phyloP scores from a whole-genome alignment of 2,888 invertebrate genomes.

The Limnephilus auricula region DNA sequence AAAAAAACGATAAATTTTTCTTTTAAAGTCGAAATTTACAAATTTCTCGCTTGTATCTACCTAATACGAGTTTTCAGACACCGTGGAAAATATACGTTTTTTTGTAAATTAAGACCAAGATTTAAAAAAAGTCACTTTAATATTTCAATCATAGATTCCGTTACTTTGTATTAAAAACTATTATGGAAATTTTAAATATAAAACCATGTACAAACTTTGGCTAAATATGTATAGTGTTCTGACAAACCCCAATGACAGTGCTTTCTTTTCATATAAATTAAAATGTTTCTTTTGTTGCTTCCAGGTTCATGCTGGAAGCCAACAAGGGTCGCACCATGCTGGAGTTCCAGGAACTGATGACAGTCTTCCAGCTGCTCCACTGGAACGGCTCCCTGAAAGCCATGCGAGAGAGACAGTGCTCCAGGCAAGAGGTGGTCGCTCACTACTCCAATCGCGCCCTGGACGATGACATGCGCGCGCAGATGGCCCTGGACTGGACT shows the following conservation, averaged over 20 bases:
- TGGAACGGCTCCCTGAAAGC: conserved; percentile 98
- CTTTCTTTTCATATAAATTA: background rate
- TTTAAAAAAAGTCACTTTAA: no score
- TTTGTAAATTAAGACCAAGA: no score
- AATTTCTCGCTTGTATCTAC: no score
- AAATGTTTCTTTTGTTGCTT: background rate
- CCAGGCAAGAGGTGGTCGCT: conserved; percentile 93
- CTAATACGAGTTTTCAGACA: no score
- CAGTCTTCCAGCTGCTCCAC: conserved; percentile 96
- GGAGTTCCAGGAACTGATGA: conserved; percentile 97
- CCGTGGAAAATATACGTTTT: no score
- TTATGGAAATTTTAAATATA: no score
- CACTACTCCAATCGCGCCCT: conserved; percentile 95
- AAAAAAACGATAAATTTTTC: no score
- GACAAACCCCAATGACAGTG: background rate
- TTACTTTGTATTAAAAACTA: no score
- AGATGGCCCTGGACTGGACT: conserved; percentile 98
- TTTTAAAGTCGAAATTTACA: no score
- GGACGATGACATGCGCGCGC: conserved; percentile 96
- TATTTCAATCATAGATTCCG: no score
- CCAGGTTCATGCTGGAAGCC: conserved; percentile 85
- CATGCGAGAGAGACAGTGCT: conserved; percentile 96
- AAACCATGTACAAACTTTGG: no score
- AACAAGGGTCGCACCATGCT: conserved; percentile 96
- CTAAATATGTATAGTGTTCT: no score